phyloP scores from a whole-genome alignment of 2,888 invertebrate genomes.

The Dysmachus trigonus region DNA sequence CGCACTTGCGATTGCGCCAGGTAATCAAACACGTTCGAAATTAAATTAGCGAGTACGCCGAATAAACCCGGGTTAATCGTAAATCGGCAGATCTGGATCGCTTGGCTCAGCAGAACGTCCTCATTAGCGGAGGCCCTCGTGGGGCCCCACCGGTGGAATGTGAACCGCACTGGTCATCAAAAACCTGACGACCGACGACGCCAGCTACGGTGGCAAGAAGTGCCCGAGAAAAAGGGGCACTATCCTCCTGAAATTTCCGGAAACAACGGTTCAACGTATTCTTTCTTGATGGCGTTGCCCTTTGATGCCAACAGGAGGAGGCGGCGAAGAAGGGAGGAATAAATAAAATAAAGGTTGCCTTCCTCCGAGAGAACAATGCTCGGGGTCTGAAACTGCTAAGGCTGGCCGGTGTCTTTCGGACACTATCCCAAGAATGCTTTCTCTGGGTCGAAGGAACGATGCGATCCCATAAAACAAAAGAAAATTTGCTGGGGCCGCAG shows the following conservation, averaged over 20 bases:
- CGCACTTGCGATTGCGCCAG: not conserved
- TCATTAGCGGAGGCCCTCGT: not conserved
- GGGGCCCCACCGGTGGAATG: not conserved
- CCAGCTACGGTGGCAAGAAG: not conserved
- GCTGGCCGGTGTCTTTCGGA: not conserved
- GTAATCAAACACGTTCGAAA: slow-evolving; percentile 1
- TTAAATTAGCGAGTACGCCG: not conserved
- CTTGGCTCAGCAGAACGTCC: not conserved
- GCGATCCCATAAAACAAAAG: slow-evolving; percentile 30
- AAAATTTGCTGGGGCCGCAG: slow-evolving; percentile 19
- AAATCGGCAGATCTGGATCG: not conserved
- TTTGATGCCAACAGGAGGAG: slow-evolving; percentile 22
- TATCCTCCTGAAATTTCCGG: slow-evolving; percentile 31
- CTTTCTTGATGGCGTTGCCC: slow-evolving; percentile 36
- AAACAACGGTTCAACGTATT: slow-evolving; percentile 41
- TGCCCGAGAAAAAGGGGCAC: not conserved
- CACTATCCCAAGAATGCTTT: slow-evolving; percentile 24
- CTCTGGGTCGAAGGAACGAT: slow-evolving; percentile 25
- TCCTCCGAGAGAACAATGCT: slow-evolving; percentile 8
- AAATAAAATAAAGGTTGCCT: not conserved
- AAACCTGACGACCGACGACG: not conserved
- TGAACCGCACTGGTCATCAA: slow-evolving; percentile 31
- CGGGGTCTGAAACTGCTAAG: not conserved
- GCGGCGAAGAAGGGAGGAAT: not conserved
- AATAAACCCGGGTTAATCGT: not conserved